phyloP scores from a whole-genome alignment of 2,797 vertebrate species.

The Cirrhinus molitorella region DNA sequence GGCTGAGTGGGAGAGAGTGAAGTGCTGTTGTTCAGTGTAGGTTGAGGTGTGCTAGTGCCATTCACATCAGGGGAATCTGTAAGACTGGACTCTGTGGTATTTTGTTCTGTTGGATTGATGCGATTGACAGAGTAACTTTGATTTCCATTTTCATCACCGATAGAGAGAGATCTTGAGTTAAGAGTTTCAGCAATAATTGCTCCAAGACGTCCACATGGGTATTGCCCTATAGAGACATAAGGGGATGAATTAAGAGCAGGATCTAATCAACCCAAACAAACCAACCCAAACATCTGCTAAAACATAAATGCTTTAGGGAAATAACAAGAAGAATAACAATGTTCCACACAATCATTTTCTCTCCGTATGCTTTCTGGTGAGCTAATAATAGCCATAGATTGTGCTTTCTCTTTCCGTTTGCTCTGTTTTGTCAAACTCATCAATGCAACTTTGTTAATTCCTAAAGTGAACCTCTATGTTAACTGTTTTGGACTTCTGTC shows the following conservation, averaged over 20 bases:
- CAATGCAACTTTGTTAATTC: too few relatives aligned
- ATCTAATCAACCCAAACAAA: background rate
- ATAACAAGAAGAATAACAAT: too few relatives aligned
- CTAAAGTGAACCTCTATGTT: too few relatives aligned
- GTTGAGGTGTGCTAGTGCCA: background rate
- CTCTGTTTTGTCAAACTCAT: too few relatives aligned
- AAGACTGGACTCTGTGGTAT: slow-evolving; percentile 18
- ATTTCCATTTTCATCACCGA: background rate
- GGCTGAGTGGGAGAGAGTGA: slow-evolving; percentile 61
- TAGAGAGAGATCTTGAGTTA: slow-evolving; percentile 7
- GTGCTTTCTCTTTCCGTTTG: too few relatives aligned
- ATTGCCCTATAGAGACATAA: slow-evolving; percentile 40
- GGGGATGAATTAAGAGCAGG: background rate
- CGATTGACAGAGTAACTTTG: background rate
- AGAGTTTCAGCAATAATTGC: background rate
- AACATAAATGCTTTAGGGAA: background rate
- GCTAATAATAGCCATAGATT: too few relatives aligned
- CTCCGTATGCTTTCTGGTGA: too few relatives aligned
- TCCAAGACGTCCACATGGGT: slow-evolving; percentile 74
- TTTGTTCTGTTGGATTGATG: slow-evolving; percentile 34
- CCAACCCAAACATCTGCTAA: background rate
- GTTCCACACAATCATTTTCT: too few relatives aligned
- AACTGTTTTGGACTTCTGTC: too few relatives aligned
- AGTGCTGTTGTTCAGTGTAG: background rate
- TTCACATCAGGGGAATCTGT: slow-evolving; percentile 3